Base-by-base conservation (phyloP, 1,140 invertebrate genomes). In the Leptinotarsa undecemlineata region DNA sequence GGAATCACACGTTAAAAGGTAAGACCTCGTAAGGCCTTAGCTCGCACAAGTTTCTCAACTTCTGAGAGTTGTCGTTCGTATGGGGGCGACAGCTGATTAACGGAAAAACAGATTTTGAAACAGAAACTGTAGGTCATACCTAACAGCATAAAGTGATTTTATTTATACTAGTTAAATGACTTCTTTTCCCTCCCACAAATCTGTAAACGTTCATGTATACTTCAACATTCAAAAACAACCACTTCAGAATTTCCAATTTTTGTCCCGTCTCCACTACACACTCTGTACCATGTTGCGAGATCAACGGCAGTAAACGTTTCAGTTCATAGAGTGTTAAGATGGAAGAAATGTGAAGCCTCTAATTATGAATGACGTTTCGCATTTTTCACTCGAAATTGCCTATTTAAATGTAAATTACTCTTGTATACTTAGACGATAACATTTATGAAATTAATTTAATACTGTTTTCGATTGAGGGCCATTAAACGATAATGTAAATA, bases 391-490 rank as follows among this genome's bases (percentile, higher is more conserved):
- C 51, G 51, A 57, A 57, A 57, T 57, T 57, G 51, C 51, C 51
- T 57, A 57, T 57, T 57, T 57, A 57, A 57, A 57, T 57, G 51
- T 57, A 57, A 57, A 57, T 57, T 57, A 6, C 51, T 57, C 51
- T 57, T 57, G 51, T 57, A 57, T 57, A 57, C 51, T 57, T 57
- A 57, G 51, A 57, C 51, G 51, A 57, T 57, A 57, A 57, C 51
- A 57, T 57, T 57, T 57, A 57, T 57, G 51, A n/a, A 17, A 57
- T 57, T 57, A 57, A 57, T 57, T 57, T 57, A 57, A 57, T 57
- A 17, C 51, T 57, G 51, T 57, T 57, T 57, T 57, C 15, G 51
- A 57, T 57, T 57, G 15, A 15, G n/a, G 51, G n/a, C 51, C n/a
- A 57, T 57, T 57, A 57, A 57, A 57, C n/a, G 51, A 57, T 57